Base-by-base conservation (phyloP, 2,888 invertebrate species). In the Dermolepida albohirtum region DNA sequence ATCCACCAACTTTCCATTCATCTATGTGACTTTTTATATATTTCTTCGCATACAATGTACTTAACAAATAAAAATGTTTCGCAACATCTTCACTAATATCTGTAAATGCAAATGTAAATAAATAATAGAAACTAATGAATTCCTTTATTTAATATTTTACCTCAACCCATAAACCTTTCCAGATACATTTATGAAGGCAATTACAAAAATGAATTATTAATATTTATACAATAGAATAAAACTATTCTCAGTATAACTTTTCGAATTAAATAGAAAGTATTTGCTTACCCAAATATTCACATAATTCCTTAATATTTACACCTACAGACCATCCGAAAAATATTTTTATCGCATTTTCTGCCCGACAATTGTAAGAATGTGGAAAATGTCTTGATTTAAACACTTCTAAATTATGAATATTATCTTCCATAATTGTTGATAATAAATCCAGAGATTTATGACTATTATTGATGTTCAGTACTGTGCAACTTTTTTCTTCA, bases 281-380 rank as follows among this genome's bases (percentile, higher is more conserved):
- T 12, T 8, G 1, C 73, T 75, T 73, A 90, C 90, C 86, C 80
- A 89, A 85, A 75, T 86, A 82, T 71, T 84, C 82, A 12, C 87
- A 85, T 47, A 86, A 85, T 27, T 82, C 75, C 62, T 84, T 84
- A 6, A 83, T 77, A 41, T 89, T 87, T n/a, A 86, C 85, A 78
- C 87, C 86, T 74, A 89, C 88, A 79, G 89, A 88, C 91, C 91
- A 91, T 0, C 88, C 89, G 44, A 89, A 79, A 65, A 89, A 86
- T 10, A 89, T 81, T 78, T 89, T 88, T 67, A 90, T 80, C 49
- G 86, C 84, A 76, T 87, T 86, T 70, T 87, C 84, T 55, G 90
- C 82, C 66, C 88, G 88, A 77, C 90, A 90, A 52, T 64, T 22
- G 8, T 44, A 54, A 14, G 52, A 44, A 2, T 41, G n/a, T 1